phyloP scores from a whole-genome alignment of 2,888 invertebrate genomes.

The Dryobota labecula region DNA sequence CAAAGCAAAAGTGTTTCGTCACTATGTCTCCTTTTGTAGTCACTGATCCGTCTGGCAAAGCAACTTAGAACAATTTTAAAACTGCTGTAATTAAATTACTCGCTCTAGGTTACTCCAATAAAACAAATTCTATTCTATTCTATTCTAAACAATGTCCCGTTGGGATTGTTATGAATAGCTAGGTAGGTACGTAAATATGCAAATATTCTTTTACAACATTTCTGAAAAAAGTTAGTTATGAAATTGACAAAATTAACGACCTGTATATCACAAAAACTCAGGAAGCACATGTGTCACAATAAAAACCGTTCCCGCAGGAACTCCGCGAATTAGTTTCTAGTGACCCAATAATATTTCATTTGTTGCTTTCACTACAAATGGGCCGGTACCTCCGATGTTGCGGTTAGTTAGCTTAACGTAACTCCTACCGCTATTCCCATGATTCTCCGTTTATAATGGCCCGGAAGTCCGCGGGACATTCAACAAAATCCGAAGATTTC shows the following conservation, averaged over 20 bases:
- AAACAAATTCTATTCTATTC: no score
- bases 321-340: conserved; percentile 63
- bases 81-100: no score
- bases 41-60: no score
- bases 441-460: conserved; percentile 73
- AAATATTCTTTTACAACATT: neutral
- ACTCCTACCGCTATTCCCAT: conserved; percentile 71
- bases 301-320: conserved; percentile 55
- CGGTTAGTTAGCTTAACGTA: conserved; percentile 78
- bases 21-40: no score
- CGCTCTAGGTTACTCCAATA: no score
- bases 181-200: neutral
- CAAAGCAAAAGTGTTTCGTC: no score
- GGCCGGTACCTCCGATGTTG: conserved; percentile 68
- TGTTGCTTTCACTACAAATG: conserved; percentile 57
- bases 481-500: conserved; percentile 74
- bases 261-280: conserved; percentile 35
- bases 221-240: conserved; percentile 7
- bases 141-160: no score
- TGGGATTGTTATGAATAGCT: neutral
- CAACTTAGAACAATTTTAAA: no score
- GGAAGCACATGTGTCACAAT: conserved; percentile 50
- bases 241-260: conserved; percentile 30
- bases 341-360: conserved; percentile 64
- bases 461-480: conserved; percentile 83